Conservation (phyloP, 1,140 invertebrate genomes). For the Drosophila sp. region DNA sequence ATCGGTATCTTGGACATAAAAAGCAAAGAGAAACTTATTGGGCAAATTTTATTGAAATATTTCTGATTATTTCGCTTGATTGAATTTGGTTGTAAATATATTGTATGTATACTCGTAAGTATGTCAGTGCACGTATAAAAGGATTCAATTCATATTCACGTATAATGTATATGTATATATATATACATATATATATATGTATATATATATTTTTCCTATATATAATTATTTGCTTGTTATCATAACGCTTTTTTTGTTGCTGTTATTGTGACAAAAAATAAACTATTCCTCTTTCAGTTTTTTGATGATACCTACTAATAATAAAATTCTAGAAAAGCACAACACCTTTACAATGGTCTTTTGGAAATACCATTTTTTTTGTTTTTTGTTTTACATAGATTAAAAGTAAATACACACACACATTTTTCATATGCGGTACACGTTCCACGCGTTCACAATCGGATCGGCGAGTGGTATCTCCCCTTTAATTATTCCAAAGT, state of each 20-base stretch:
- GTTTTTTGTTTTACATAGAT: slow-evolving; percentile 51
- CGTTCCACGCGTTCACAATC: not conserved
- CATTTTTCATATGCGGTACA: slow-evolving; percentile 63
- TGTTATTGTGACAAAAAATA: slow-evolving; percentile 78
- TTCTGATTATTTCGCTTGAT: slow-evolving; percentile 66
- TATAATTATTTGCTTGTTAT: slow-evolving; percentile 53
- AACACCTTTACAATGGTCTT: slow-evolving; percentile 83
- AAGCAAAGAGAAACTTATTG: slow-evolving; percentile 25
- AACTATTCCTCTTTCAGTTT: slow-evolving; percentile 52
- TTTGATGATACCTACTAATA: slow-evolving; percentile 71
- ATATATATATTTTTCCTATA: slow-evolving; percentile 41
- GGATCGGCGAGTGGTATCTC: not conserved
- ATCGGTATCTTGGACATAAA: not conserved
- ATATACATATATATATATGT: slow-evolving; percentile 45
- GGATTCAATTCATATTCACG: slow-evolving; percentile 77
- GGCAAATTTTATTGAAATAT: slow-evolving; percentile 23
- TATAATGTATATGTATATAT: slow-evolving; percentile 45
- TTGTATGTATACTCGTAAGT: slow-evolving; percentile 66
- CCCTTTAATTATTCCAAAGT: too few relatives aligned
- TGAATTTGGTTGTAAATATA: slow-evolving; percentile 60
- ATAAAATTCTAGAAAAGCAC: slow-evolving; percentile 83
- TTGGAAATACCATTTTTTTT: slow-evolving; percentile 78
- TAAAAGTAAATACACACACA: slow-evolving; percentile 78
- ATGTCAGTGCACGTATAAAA: slow-evolving; percentile 81
- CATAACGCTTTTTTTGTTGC: slow-evolving; percentile 50